Evolutionary conservation across 2,113 vertebrate species (phyloP).

Genomic region (Protobothrops mucrosquamatus): DNA sequence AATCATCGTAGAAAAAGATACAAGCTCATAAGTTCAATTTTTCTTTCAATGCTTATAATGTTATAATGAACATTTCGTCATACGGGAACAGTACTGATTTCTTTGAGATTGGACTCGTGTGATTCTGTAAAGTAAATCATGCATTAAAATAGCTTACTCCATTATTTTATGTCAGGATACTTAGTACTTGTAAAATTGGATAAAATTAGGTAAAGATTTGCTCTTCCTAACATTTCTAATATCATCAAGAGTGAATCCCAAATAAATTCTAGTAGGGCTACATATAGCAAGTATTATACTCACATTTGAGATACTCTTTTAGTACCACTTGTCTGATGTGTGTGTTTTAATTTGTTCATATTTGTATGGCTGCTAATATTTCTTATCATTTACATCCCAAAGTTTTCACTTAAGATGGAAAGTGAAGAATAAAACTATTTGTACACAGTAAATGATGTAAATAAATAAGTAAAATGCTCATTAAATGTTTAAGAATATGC

Average conservation of each 20-base stretch:
- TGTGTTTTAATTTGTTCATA: not conserved
- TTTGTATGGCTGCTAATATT: not conserved
- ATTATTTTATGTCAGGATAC: not conserved
- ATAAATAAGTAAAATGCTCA: not conserved
- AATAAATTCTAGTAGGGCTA: not conserved
- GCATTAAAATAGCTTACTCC: not conserved
- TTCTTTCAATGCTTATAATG: not conserved
- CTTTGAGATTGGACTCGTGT: not conserved
- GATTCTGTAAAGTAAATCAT: not conserved
- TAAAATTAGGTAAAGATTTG: not conserved
- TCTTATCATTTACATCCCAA: not conserved
- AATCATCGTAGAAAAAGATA: not conserved
- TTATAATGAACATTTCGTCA: not conserved
- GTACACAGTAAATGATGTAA: not conserved
- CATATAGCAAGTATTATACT: not conserved
- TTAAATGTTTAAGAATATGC: not conserved
- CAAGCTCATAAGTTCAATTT: not conserved
- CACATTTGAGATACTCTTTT: not conserved
- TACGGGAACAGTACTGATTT: not conserved
- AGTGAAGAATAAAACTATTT: not conserved
- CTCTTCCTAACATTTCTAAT: not conserved
- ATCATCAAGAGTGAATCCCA: not conserved
- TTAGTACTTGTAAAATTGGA: not conserved
- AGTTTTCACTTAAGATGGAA: not conserved
- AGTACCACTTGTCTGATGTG: not conserved